These are phyloP conservation scores for Noctua pronuba DNA, from an alignment of 2,888 invertebrate genomes.

Conservation along the genomic window DNA sequence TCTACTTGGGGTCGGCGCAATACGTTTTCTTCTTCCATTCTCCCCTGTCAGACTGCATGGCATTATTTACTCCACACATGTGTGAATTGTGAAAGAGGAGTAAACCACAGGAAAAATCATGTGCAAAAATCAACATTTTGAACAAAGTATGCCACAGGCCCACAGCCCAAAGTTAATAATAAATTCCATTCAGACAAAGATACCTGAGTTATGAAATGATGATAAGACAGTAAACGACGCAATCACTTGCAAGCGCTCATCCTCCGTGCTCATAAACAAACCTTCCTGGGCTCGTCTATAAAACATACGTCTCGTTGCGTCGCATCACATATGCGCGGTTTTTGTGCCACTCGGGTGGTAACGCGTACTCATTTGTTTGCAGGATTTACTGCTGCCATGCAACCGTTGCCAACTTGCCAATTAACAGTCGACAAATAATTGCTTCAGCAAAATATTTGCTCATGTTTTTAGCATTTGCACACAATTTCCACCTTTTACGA, in stretches of 20 bases:
- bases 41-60: background rate
- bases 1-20: too few relatives aligned
- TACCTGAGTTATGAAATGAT: slow-evolving; percentile 37
- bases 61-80: background rate
- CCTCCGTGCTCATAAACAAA: slow-evolving; percentile 30
- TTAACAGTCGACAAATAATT: slow-evolving; percentile 5
- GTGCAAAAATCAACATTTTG: background rate
- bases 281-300: slow-evolving; percentile 17
- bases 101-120: background rate
- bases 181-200: slow-evolving; percentile 24
- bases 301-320: slow-evolving; percentile 30
- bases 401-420: slow-evolving; percentile 8
- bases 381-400: slow-evolving; percentile 21
- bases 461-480: slow-evolving; percentile 8
- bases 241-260: slow-evolving; percentile 32
- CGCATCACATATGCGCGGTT: slow-evolving; percentile 37
- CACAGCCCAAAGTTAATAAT: background rate
- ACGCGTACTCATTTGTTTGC: slow-evolving; percentile 35
- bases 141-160: background rate
- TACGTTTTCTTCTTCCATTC: too few relatives aligned
- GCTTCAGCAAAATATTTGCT: slow-evolving; percentile 12
- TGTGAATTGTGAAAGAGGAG: too few relatives aligned
- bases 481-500: slow-evolving; percentile 5
- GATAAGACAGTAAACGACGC: slow-evolving; percentile 34
- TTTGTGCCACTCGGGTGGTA: slow-evolving; percentile 26